Percentiles rank a stretch among this genome's conserved stretches.
These are phyloP conservation scores for Heliothis peltigera DNA, from an alignment of 2,888 invertebrate species.

Conservation along the genomic window DNA sequence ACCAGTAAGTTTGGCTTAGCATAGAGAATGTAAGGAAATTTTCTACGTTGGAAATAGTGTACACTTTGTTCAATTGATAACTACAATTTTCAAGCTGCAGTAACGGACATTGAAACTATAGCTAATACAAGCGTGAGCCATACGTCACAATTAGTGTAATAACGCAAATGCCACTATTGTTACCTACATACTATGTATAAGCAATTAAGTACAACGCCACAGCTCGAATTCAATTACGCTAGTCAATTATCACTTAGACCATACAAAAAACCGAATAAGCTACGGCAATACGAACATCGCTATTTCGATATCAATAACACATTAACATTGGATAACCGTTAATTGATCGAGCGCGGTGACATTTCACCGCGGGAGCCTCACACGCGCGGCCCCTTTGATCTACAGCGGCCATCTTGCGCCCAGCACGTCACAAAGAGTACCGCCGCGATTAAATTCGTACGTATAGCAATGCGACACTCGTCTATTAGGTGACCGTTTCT, in stretches of 20 bases:
- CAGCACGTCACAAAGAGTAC: constrained; percentile 77
- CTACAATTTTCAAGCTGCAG: too few relatives aligned
- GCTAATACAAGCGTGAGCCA: background rate
- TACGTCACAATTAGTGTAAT: constrained; percentile 30
- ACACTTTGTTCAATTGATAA: too few relatives aligned
- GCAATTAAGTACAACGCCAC: constrained; percentile 36
- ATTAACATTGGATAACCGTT: constrained; percentile 81
- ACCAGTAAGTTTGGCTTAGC: too few relatives aligned
- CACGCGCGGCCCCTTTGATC: constrained; percentile 84
- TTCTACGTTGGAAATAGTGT: too few relatives aligned
- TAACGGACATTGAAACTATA: too few relatives aligned
- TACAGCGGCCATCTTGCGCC: constrained; percentile 73
- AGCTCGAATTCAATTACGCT: constrained; percentile 49
- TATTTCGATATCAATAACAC: constrained; percentile 84
- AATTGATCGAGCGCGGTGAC: constrained; percentile 88
- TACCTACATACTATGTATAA: too few relatives aligned
- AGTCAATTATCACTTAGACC: constrained; percentile 60
- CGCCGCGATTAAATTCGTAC: constrained; percentile 88
- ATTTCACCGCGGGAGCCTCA: constrained; percentile 83
- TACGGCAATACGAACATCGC: constrained; percentile 73
- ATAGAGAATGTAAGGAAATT: too few relatives aligned
- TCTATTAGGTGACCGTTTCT: constrained; percentile 76
- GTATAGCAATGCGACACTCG: constrained; percentile 86
- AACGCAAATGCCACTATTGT: constrained; percentile 34
- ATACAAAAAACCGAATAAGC: constrained; percentile 71